Evolutionary conservation across 2,113 vertebrate genomes (phyloP).

Genomic region (Mungos mungo): DNA sequence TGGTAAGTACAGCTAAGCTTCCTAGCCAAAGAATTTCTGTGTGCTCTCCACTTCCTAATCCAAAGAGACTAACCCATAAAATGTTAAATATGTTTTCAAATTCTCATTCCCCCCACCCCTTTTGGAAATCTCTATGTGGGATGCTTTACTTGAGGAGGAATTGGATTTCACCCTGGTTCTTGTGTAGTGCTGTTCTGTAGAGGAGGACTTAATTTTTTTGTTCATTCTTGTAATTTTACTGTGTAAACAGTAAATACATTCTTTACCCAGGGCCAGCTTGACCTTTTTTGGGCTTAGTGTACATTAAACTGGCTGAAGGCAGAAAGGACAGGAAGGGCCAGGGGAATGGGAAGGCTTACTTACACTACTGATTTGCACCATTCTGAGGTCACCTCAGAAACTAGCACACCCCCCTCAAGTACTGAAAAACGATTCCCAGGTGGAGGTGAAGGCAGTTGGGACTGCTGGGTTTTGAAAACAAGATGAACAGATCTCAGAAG

Average conservation of each 20-base stretch:
- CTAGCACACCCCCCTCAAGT: neutral
- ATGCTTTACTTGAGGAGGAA: neutral
- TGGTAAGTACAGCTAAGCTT: neutral
- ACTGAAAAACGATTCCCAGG: neutral
- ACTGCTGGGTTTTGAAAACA: neutral
- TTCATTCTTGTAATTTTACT: neutral
- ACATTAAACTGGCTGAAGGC: conserved; percentile 30
- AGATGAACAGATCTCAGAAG: neutral
- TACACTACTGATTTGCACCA: neutral
- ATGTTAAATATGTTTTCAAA: neutral
- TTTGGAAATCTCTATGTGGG: neutral
- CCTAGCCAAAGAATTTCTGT: neutral
- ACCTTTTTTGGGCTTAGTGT: conserved; percentile 55
- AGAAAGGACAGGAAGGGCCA: neutral
- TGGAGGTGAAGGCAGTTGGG: neutral
- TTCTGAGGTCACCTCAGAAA: neutral
- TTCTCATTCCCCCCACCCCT: neutral
- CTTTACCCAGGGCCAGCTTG: conserved; percentile 44
- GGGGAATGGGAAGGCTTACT: neutral
- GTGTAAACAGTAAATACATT: conserved; percentile 34
- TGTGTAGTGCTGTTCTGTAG: neutral
- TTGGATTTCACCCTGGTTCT: neutral
- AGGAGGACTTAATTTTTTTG: neutral
- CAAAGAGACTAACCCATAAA: neutral
- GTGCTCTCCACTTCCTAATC: neutral